Percentiles rank a stretch among this genome's conserved stretches.
These are phyloP conservation scores for Myotis myotis DNA, from an alignment of 2,797 vertebrate genomes.

Conservation along the genomic window DNA sequence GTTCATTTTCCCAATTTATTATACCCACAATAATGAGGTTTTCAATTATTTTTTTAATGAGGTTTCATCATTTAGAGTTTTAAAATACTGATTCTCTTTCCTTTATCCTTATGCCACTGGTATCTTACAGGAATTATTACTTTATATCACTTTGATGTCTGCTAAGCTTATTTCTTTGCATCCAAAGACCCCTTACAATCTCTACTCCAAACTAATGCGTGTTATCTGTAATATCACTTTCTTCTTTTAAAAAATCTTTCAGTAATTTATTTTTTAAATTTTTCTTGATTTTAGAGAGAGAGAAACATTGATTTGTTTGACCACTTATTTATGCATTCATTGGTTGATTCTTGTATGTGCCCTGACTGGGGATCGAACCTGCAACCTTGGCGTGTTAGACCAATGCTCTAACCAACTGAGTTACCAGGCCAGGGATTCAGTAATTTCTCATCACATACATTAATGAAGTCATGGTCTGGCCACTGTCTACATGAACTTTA, in stretches of 20 bases:
- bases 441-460: background rate
- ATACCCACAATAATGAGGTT: background rate
- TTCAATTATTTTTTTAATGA: background rate
- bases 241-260: background rate
- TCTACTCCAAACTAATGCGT: background rate
- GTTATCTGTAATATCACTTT: background rate
- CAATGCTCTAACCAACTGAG: background rate
- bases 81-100: background rate
- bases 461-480: background rate
- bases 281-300: background rate
- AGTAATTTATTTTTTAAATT: background rate
- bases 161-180: conserved; percentile 13
- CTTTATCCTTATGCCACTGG: background rate
- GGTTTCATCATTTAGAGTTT: background rate
- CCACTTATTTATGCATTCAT: background rate
- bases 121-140: background rate
- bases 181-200: background rate
- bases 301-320: background rate
- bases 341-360: background rate
- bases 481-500: background rate
- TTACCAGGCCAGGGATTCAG: background rate
- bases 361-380: background rate
- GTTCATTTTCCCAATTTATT: background rate
- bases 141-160: background rate
- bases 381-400: background rate